phyloP scores from a whole-genome alignment of 2,888 invertebrate species.

The Drosophila suboccidentalis region DNA sequence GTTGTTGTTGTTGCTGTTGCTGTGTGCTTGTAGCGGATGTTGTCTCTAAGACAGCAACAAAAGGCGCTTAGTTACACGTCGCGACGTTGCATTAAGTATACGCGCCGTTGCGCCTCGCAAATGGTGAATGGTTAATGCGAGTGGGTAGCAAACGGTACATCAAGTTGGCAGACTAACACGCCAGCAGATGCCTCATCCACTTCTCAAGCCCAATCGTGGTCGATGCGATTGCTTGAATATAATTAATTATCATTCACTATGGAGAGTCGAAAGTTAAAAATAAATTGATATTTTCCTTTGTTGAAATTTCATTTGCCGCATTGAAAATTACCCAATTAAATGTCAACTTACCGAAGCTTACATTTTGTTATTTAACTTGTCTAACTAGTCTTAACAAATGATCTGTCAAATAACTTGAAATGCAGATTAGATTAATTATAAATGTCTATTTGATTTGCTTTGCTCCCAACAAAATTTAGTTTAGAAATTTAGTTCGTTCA shows the following conservation, averaged over 20 bases:
- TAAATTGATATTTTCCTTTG: conserved; percentile 26
- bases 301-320: not conserved
- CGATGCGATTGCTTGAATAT: conserved; percentile 34
- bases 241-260: conserved; percentile 48
- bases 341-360: not conserved
- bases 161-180: conserved; percentile 18
- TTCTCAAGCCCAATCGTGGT: conserved; percentile 13
- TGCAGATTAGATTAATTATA: not conserved
- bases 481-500: no score
- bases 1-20: conserved; percentile 3
- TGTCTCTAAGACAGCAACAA: conserved; percentile 31
- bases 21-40: conserved; percentile 50
- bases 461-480: no score
- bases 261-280: conserved; percentile 12
- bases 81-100: conserved; percentile 61
- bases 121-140: conserved; percentile 37
- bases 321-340: not conserved
- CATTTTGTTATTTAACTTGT: not conserved
- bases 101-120: conserved; percentile 44
- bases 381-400: not conserved
- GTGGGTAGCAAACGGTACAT: conserved; percentile 18
- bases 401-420: not conserved
- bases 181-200: conserved; percentile 28
- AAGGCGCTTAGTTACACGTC: conserved; percentile 29
- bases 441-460: no score